These are phyloP conservation scores for Nesogale talazaci DNA, from an alignment of 2,113 vertebrate genomes.

Conservation along the genomic window DNA sequence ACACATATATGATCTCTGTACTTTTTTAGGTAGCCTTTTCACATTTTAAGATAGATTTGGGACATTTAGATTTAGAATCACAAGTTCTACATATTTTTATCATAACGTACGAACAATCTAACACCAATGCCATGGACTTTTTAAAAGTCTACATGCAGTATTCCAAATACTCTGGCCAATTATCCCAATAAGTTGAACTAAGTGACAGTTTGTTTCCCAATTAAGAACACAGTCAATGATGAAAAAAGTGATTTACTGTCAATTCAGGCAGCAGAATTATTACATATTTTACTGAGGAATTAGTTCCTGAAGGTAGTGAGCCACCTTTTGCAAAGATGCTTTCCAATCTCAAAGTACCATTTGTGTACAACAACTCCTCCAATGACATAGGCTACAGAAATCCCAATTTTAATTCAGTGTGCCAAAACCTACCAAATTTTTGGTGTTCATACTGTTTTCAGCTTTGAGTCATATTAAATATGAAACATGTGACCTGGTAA, in stretches of 20 bases:
- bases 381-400: background rate
- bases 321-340: background rate
- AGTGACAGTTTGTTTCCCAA: conserved; percentile 26
- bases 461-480: background rate
- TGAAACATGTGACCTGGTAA: background rate
- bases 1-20: background rate
- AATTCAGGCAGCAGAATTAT: background rate
- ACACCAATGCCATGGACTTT: background rate
- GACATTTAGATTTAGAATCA: background rate
- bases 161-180: background rate
- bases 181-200: background rate
- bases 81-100: conserved; percentile 20
- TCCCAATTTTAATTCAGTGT: background rate
- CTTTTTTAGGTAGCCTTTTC: background rate
- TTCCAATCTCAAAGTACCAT: background rate
- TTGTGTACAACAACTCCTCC: background rate
- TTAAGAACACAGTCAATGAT: background rate
- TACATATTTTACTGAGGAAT: background rate
- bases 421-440: background rate
- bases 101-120: background rate
- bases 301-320: background rate
- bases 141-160: background rate
- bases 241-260: conserved; percentile 33
- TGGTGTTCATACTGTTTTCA: background rate
- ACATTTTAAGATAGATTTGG: background rate